Evolutionary conservation across 2,113 vertebrate genomes (phyloP), one percentile per base, ranked within the genome.

Genomic region (Eira barbara): DNA sequence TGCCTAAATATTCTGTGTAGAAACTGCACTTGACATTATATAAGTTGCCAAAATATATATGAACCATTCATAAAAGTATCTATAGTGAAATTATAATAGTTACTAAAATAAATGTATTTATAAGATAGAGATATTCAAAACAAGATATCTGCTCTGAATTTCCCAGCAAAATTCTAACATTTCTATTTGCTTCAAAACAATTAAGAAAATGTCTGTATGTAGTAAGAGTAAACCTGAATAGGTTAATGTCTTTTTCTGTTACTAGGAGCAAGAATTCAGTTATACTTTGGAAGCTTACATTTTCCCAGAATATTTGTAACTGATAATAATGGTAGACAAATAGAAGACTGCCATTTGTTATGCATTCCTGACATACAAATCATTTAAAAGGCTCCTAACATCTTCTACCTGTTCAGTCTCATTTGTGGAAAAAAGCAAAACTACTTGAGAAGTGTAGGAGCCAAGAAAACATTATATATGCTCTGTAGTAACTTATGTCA

Each of bases 21-120:
- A 79, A 89, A 63, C 31, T 74, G 2, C 4, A 85, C 79, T 94
- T 94, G 27, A 69, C 65, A 47, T 76, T 89, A 11, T 11, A 23
- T 36, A 84, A 67, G 14, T 42, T 94, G 34, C 95, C 76, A 81
- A 95, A 78, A 65, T 81, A 73, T 57, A 47, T 34, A 57, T 61
- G 31, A 59, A 82, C 0, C 29, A 96, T 71, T 86, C 10, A 69
- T 29, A 4, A 91, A 82, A 59, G 47, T 81, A 31, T 27, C 55
- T 49, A 31, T 31, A 94, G 87, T 65, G 23, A 25, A 80, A 89
- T 84, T 96, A 57, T 92, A 85, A 9, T 47, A 34, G 55, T 4
- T 93, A 20, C 29, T 65, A 18, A 21, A 65, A 76, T 94, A 97
- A 78, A 34, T 69, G 5, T 45, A 89, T 95, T 96, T 87, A 89